phyloP scores from a whole-genome alignment of 2,888 invertebrate species.

The Agrotis exclamationis region DNA sequence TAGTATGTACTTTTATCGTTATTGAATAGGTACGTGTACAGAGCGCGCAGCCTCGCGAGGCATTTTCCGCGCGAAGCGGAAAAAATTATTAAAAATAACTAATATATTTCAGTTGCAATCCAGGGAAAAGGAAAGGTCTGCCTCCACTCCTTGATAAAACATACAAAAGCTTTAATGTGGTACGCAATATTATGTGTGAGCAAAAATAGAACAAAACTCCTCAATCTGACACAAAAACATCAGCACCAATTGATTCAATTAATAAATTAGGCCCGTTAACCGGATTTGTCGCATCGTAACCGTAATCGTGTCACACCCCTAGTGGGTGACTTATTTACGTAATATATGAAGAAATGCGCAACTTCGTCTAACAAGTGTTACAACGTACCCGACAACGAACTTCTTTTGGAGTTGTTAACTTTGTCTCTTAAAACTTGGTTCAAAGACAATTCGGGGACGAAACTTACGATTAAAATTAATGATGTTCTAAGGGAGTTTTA shows the following conservation, averaged over 20 bases:
- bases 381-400: conserved; percentile 61
- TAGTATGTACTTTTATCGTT: not conserved
- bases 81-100: too few relatives aligned
- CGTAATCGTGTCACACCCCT: conserved; percentile 19
- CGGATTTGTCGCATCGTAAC: conserved; percentile 42
- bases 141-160: too few relatives aligned
- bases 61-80: too few relatives aligned
- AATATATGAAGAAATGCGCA: conserved; percentile 49
- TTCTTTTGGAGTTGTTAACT: conserved; percentile 74
- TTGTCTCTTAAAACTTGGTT: conserved; percentile 74
- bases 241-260: conserved; percentile 45
- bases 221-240: conserved; percentile 12
- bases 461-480: conserved; percentile 79
- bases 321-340: conserved; percentile 49
- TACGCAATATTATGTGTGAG: too few relatives aligned
- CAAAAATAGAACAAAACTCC: conserved; percentile 1
- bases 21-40: not conserved
- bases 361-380: conserved; percentile 50
- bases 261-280: conserved; percentile 49
- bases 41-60: too few relatives aligned
- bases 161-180: too few relatives aligned
- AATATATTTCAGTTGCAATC: too few relatives aligned
- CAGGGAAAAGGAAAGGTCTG: too few relatives aligned
- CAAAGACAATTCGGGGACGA: conserved; percentile 71
- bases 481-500: conserved; percentile 70